phyloP scores from a whole-genome alignment of 2,797 vertebrate genomes.

The Sebastes iracundus region DNA sequence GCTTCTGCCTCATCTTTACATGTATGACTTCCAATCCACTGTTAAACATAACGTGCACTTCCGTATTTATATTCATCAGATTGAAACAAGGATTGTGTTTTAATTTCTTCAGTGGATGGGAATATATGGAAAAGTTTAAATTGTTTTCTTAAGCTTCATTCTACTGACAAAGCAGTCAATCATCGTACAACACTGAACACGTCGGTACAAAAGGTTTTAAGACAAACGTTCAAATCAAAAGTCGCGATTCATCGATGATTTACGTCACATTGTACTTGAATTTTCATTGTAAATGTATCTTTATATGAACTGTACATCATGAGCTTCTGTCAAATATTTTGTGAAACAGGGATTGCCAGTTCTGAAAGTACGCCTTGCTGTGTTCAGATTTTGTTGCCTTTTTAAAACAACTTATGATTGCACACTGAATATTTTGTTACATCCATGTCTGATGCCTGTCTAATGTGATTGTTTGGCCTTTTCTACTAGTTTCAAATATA shows the following conservation, averaged over 20 bases:
- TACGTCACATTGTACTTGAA: constrained; percentile 63
- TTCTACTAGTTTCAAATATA: constrained; percentile 48
- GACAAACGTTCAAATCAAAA: constrained; percentile 29
- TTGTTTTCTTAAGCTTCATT: constrained; percentile 19
- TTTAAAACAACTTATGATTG: constrained; percentile 45
- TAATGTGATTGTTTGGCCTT: constrained; percentile 54
- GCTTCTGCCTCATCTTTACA: constrained; percentile 8
- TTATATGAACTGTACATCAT: constrained; percentile 43
- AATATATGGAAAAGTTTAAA: constrained; percentile 4
- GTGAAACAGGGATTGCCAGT: constrained; percentile 47
- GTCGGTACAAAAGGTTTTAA: neutral
- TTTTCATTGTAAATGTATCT: constrained; percentile 41
- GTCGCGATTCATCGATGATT: neutral
- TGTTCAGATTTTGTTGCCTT: constrained; percentile 69
- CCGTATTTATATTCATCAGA: constrained; percentile 21
- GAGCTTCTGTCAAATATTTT: constrained; percentile 34
- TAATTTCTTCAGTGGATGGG: neutral
- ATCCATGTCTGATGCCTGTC: constrained; percentile 38
- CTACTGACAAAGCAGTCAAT: constrained; percentile 8
- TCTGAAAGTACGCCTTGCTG: constrained; percentile 60
- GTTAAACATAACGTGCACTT: constrained; percentile 1
- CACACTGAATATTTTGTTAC: constrained; percentile 51
- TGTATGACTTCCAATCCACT: constrained; percentile 1
- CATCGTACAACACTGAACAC: neutral
- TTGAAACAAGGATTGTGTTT: neutral